These are phyloP conservation scores for Apamea sordens DNA, from an alignment of 2,888 invertebrate species.

Conservation along the genomic window DNA sequence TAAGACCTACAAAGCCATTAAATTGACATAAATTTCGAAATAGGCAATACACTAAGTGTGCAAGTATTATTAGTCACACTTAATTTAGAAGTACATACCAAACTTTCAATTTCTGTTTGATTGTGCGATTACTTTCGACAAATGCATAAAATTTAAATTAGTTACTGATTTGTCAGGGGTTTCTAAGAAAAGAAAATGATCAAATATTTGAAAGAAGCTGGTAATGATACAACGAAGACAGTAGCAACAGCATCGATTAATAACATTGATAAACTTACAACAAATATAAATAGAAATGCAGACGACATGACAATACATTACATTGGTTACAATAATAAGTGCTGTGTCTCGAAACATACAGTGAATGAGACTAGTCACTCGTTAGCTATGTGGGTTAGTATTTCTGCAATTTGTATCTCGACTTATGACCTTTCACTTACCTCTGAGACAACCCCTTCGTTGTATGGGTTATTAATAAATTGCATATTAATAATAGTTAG, in stretches of 20 bases:
- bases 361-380: slow-evolving; percentile 63
- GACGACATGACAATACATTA: slow-evolving; percentile 44
- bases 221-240: slow-evolving; percentile 9
- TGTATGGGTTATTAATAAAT: slow-evolving; percentile 54
- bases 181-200: slow-evolving; percentile 17
- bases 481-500: slow-evolving; percentile 57
- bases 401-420: slow-evolving; percentile 59
- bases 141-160: slow-evolving; percentile 56
- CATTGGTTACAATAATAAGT: slow-evolving; percentile 55
- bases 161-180: slow-evolving; percentile 52
- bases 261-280: slow-evolving; percentile 25
- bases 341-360: slow-evolving; percentile 50
- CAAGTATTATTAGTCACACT: slow-evolving; percentile 45
- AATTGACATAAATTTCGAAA: slow-evolving; percentile 60
- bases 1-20: slow-evolving; percentile 57
- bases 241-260: slow-evolving; percentile 25
- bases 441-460: slow-evolving; percentile 52
- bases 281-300: slow-evolving; percentile 32
- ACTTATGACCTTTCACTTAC: slow-evolving; percentile 66
- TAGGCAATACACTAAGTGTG: slow-evolving; percentile 43
- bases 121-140: slow-evolving; percentile 29
- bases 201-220: slow-evolving; percentile 16
- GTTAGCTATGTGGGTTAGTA: slow-evolving; percentile 63
- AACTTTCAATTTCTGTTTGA: slow-evolving; percentile 52
- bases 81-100: slow-evolving; percentile 31